Conservation (phyloP, 2,113 vertebrate genomes). For the Lontra canadensis region DNA sequence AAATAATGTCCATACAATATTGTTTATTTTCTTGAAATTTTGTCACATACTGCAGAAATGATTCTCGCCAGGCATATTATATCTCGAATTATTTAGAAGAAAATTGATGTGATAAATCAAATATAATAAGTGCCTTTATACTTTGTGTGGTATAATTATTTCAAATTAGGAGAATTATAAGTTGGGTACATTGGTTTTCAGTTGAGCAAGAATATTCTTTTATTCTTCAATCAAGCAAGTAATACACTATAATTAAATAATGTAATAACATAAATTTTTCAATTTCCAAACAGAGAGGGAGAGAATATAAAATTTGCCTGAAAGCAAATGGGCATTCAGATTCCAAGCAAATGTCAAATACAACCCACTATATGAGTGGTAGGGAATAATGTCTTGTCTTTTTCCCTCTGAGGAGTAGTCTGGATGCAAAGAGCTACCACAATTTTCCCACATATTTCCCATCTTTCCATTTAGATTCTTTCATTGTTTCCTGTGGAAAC, state of each 20-base stretch:
- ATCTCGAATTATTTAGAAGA: slow-evolving; percentile 34
- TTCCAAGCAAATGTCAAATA: slow-evolving; percentile 34
- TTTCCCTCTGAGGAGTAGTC: neutral
- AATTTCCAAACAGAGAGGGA: slow-evolving; percentile 27
- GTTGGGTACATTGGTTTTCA: slow-evolving; percentile 55
- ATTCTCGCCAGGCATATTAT: neutral
- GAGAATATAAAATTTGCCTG: slow-evolving; percentile 32
- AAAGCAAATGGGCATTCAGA: slow-evolving; percentile 41
- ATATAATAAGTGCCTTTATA: slow-evolving; percentile 55
- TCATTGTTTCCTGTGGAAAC: neutral
- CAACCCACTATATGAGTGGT: neutral
- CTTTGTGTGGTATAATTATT: slow-evolving; percentile 66
- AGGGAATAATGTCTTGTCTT: neutral
- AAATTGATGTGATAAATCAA: slow-evolving; percentile 56
- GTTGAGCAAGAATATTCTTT: slow-evolving; percentile 68
- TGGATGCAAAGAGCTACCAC: neutral
- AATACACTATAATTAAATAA: slow-evolving; percentile 69
- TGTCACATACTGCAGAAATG: neutral
- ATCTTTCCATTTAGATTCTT: neutral
- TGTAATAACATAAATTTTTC: slow-evolving; percentile 49
- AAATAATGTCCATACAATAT: neutral
- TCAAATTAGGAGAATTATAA: slow-evolving; percentile 70
- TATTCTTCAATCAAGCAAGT: slow-evolving; percentile 65
- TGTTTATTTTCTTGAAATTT: slow-evolving; percentile 22
- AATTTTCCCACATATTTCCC: neutral